Base-by-base conservation (phyloP, 2,797 vertebrate genomes). In the Galagoides demidoff region DNA sequence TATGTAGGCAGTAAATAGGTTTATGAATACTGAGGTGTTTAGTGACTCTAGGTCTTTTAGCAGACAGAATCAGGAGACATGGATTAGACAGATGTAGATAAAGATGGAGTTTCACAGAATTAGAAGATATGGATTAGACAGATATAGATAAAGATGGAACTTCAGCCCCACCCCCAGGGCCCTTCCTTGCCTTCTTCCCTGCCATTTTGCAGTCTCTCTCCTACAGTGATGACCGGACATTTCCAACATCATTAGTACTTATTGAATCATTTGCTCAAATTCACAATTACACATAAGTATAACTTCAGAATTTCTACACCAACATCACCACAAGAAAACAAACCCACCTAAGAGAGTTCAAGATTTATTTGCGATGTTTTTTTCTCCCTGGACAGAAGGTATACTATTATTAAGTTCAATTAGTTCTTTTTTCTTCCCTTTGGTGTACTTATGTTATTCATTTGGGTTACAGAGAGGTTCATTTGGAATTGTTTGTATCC, bases 261-360 rank as follows among this genome's bases (percentile, higher is more conserved):
- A 37, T 34, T 85, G 87, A 20, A 7, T 52, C 37, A 82, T 29
- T 64, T 73, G 13, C 22, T 85, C 23, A 84, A 4, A 79, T 82
- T 43, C 59, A 66, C 3, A 71, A 16, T 9, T 9, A 55, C 14
- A n/a, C 7, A 39, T 29, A 92, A 70, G 55, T 86, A 78, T n/a
- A 49, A 10, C 76, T 94, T 61, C 73, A 52, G 29, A 95, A 87
- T 59, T 94, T 90, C 86, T 81, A 76, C 25, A 85, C 9, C 20
- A 79, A 70, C n/a, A 61, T 66, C 29, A 66, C 23, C 25, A 70
- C 39, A 39, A n/a, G 88, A 66, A 66, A 27, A 55, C 22, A 64
- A 31, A 82, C 4, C 49, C n/a, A 31, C 7, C 9, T 7, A 37
- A 71, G 52, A 86, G 31, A 57, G 49, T 17, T 63, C 22, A 31